A percentile compares a stretch with the other conserved stretches of the same genome.
These are phyloP conservation scores for Parnassius orleans DNA, from an alignment of 2,888 invertebrate species.

Conservation along the genomic window DNA sequence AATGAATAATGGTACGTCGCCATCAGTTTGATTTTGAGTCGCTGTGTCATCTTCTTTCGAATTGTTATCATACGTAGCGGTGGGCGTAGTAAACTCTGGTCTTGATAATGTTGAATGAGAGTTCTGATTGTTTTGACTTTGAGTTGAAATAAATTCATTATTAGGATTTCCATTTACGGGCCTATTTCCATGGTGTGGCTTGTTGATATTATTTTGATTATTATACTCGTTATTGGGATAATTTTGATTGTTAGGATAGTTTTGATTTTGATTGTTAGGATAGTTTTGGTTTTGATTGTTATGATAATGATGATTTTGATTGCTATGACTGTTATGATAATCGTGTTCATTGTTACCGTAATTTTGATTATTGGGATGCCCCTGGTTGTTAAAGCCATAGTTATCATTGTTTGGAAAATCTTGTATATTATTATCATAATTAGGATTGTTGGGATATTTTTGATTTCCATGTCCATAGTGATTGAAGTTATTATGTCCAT, in stretches of 20 bases:
- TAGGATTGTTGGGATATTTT: constrained; percentile 29
- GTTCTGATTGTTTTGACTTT: constrained; percentile 6
- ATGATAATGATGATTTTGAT: constrained; percentile 29
- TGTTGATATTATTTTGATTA: constrained; percentile 30
- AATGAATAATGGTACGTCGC: constrained; percentile 54
- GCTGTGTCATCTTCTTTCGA: constrained; percentile 27
- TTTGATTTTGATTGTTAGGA: constrained; percentile 24
- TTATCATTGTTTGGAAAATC: no score
- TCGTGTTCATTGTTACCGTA: constrained; percentile 13
- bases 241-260: constrained; percentile 22
- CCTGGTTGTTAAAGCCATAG: constrained; percentile 35
- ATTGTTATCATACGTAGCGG: constrained; percentile 23
- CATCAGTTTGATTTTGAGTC: constrained; percentile 32
- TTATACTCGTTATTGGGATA: constrained; percentile 31
- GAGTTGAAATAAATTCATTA: constrained; percentile 10
- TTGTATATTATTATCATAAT: constrained; percentile 7
- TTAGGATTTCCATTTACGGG: constrained; percentile 12
- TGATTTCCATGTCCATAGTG: constrained; percentile 24
- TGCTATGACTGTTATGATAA: constrained; percentile 22
- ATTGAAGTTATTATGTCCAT: constrained; percentile 11
- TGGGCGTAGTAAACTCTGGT: constrained; percentile 2
- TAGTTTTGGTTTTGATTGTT: constrained; percentile 12
- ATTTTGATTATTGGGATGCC: constrained; percentile 22
- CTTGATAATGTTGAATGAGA: background rate
- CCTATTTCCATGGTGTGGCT: constrained; percentile 27